Base-by-base conservation (phyloP, 1,140 invertebrate species). In the Steinernema khuongi region DNA sequence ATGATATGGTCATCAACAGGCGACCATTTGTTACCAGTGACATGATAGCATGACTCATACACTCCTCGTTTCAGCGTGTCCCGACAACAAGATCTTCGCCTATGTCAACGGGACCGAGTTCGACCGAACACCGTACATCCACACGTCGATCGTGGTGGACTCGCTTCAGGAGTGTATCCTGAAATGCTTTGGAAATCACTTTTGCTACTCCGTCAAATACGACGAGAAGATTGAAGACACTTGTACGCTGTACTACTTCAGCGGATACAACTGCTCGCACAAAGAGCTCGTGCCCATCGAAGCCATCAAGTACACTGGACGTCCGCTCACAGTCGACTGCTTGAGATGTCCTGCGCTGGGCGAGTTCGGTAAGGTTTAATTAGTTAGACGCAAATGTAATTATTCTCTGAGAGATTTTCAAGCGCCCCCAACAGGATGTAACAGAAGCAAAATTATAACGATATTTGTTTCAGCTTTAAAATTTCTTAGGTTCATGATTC, bases 101-200 rank as follows among this genome's bases (percentile, higher is more conserved):
- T 60, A 17, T 60, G 50, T 60, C 50, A 60, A 60, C 50, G 50
- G 14, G 14, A 60, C 50, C 11, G 50, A 60, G 26, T 60, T 60
- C 19, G 50, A 60, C 26, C 50, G 50, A 11, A 60, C 50, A 60
- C 50, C 50, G 14, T 60, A 60, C 50, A 60, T 60, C 22, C 50
- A 60, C 19, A 60, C 50, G 11, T 60, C 50, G 22, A 60, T 60
- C 50, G 50, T 22, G 7, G 50, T 60, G 11, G 50, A 60, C 50
- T 69, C 68, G 4, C 31, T 77, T 28, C 32, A 77, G 31, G 72
- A 77, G 22, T 77, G 75, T 44, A 69, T 77, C 31, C 67, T 74
- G 1, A 71, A 71, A 29, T 77, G 75, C 41, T 77, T 77, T 31
- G 75, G 75, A 32, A 77, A 77, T 71, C 75, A 77, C 17, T 77